A percentile compares a stretch with the other conserved stretches of the same genome.
These are phyloP conservation scores for Nymphalis polychloros DNA, from an alignment of 2,888 invertebrate genomes.

Conservation along the genomic window DNA sequence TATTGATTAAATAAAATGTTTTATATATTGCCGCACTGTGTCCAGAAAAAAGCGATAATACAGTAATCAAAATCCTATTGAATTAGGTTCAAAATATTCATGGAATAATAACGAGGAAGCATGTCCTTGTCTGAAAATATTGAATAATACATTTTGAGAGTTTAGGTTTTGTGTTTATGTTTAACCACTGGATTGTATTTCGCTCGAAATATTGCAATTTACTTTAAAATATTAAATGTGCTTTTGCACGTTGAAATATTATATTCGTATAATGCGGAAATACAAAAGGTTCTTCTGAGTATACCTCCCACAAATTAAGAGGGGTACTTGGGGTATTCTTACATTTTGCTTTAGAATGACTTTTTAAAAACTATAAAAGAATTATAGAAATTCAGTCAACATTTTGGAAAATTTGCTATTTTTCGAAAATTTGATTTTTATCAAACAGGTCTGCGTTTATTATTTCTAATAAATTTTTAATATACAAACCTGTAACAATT, in stretches of 20 bases:
- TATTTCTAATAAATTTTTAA: background rate
- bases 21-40: background rate
- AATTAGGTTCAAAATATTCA: background rate
- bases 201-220: background rate
- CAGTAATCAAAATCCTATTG: background rate
- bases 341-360: no score
- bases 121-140: constrained; percentile 1
- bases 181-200: background rate
- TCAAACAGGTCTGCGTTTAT: no score
- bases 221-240: no score
- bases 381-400: no score
- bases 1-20: background rate
- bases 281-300: no score
- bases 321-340: no score
- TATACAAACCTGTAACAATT: background rate
- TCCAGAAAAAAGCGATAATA: background rate
- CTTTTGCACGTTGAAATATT: no score
- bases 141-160: constrained; percentile 5
- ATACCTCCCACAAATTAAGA: no score
- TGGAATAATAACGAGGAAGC: constrained; percentile 3
- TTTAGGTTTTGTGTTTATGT: background rate
- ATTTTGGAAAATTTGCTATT: no score
- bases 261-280: no score
- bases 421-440: no score
- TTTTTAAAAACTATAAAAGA: no score